Conservation (phyloP, 2,888 invertebrate genomes). For the Ommatoiulus sabulosus region DNA sequence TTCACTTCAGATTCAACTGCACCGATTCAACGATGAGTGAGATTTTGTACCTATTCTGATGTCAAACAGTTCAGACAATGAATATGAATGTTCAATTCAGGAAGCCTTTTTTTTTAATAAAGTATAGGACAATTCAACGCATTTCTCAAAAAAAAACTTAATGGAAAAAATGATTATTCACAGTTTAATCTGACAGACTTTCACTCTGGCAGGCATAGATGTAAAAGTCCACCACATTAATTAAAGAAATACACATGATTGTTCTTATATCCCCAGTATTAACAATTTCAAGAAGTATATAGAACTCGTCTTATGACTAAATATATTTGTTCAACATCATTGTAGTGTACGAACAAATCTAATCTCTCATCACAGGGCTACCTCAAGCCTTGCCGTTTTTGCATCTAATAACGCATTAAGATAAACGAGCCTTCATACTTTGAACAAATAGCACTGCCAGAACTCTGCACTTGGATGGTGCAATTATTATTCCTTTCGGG, state of each 20-base stretch:
- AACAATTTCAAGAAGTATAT: background rate
- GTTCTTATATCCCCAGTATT: background rate
- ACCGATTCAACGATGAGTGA: background rate
- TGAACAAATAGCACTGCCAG: background rate
- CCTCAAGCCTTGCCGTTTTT: background rate
- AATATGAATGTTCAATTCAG: background rate
- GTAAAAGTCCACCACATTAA: background rate
- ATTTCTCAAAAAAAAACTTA: background rate
- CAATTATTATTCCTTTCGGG: conserved; percentile 59
- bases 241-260: background rate
- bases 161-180: background rate
- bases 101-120: background rate
- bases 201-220: background rate
- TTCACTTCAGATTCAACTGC: background rate
- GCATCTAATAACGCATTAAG: background rate
- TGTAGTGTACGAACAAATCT: background rate
- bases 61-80: background rate
- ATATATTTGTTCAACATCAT: background rate
- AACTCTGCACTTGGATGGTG: background rate
- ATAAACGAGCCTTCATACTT: background rate
- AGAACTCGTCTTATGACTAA: background rate
- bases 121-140: background rate
- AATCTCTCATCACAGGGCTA: background rate
- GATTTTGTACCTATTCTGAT: background rate
- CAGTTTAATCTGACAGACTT: background rate